These are phyloP conservation scores for Gymnoscelis rufifasciata DNA, from an alignment of 2,888 invertebrate genomes.

Conservation along the genomic window DNA sequence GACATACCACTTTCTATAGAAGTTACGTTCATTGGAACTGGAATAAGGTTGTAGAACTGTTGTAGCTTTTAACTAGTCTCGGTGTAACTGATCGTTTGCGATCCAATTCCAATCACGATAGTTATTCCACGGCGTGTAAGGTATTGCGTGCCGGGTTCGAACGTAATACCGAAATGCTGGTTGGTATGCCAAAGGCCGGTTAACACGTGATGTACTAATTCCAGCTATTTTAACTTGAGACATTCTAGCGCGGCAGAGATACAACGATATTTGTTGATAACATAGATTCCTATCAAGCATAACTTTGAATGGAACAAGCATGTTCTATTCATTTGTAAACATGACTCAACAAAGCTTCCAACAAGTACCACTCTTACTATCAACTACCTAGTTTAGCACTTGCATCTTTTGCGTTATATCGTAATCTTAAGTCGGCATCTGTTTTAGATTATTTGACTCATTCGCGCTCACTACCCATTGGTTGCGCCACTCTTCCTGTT, in stretches of 20 bases:
- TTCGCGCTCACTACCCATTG: conserved; percentile 17
- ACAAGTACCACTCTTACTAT: neutral
- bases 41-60: conserved; percentile 3
- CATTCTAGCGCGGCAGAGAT: too few species aligned
- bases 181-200: neutral
- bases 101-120: conserved; percentile 2
- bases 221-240: neutral
- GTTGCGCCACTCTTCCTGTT: conserved; percentile 25
- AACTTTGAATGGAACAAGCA: too few species aligned
- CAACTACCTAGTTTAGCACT: conserved; percentile 9
- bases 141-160: conserved; percentile 1
- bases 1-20: conserved; percentile 45
- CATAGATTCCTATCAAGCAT: too few species aligned
- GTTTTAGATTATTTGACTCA: conserved; percentile 26
- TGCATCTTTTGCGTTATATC: conserved; percentile 43
- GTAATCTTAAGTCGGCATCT: conserved; percentile 24
- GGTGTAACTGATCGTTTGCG: conserved; percentile 3
- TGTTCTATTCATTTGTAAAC: too few species aligned
- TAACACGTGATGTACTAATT: conserved; percentile 1
- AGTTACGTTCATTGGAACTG: conserved; percentile 47
- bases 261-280: too few species aligned
- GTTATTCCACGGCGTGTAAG: conserved; percentile 1
- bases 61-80: neutral
- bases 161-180: neutral
- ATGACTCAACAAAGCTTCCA: neutral